These are phyloP conservation scores for Zootermopsis nevadensis DNA, from an alignment of 2,888 invertebrate genomes.

Conservation along the genomic window DNA sequence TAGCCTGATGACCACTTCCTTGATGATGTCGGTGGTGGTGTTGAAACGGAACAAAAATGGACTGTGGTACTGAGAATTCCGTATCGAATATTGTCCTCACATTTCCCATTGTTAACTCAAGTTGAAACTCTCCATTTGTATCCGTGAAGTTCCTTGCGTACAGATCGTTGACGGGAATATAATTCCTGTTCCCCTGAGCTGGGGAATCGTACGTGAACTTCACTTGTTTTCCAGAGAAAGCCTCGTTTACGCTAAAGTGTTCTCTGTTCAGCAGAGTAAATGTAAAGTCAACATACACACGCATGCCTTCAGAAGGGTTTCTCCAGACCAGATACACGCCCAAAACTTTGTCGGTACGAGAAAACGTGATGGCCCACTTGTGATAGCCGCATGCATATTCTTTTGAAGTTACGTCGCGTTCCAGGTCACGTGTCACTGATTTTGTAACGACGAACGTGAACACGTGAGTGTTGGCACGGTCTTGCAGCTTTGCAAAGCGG, in stretches of 20 bases:
- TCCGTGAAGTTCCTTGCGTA: constrained; percentile 80
- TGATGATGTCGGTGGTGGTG: constrained; percentile 54
- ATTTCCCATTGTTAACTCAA: constrained; percentile 82
- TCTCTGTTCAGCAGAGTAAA: constrained; percentile 84
- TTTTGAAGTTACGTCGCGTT: constrained; percentile 83
- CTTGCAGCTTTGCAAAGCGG: constrained; percentile 84
- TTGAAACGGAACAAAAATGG: constrained; percentile 58
- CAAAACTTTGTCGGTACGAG: constrained; percentile 77
- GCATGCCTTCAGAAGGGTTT: constrained; percentile 79
- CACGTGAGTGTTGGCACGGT: constrained; percentile 84
- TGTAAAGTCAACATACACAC: constrained; percentile 82
- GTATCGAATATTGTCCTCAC: constrained; percentile 80
- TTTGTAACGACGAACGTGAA: constrained; percentile 87
- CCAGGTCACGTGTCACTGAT: constrained; percentile 80
- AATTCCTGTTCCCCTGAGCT: constrained; percentile 79
- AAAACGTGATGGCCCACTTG: constrained; percentile 84
- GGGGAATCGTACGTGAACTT: constrained; percentile 76
- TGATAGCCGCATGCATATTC: constrained; percentile 86
- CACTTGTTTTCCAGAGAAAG: constrained; percentile 70
- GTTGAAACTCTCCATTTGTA: constrained; percentile 82
- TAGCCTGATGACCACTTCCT: constrained; percentile 42
- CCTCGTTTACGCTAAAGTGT: constrained; percentile 85
- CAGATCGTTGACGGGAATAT: constrained; percentile 77
- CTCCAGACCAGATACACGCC: constrained; percentile 84
- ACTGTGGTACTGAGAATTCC: constrained; percentile 72